These are phyloP conservation scores for Galaxea fascicularis DNA, from an alignment of 92 coral and sea anemone species.

Conservation along the genomic window DNA sequence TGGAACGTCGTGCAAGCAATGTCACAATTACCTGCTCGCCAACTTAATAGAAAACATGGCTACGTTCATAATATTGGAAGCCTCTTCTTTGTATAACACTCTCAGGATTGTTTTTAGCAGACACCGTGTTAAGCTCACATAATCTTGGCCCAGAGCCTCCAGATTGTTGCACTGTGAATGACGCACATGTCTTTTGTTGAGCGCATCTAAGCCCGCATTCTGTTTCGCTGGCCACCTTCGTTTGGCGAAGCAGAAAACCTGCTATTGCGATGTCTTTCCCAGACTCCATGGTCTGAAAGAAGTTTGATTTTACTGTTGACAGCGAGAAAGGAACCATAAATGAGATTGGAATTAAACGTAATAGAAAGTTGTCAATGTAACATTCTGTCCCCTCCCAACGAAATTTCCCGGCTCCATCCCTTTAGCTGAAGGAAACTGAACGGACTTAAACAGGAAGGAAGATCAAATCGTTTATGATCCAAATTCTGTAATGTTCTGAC, in stretches of 20 bases:
- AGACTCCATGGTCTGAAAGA: conserved; percentile 42
- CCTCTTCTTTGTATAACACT: conserved; percentile 32
- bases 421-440: too few species aligned
- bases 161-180: conserved; percentile 55
- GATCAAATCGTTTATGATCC: too few species aligned
- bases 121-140: conserved; percentile 58
- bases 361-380: background rate
- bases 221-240: conserved; percentile 21
- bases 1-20: too few species aligned
- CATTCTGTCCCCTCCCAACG: too few species aligned
- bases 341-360: background rate
- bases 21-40: background rate
- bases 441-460: too few species aligned
- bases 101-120: conserved; percentile 1
- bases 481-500: too few species aligned
- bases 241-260: conserved; percentile 38
- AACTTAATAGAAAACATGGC: conserved; percentile 18
- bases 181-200: conserved; percentile 50
- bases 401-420: too few species aligned
- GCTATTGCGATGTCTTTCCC: conserved; percentile 37
- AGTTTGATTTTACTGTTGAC: conserved; percentile 45
- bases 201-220: conserved; percentile 73
- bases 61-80: conserved; percentile 58
- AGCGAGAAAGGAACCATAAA: background rate
- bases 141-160: conserved; percentile 8